Evolutionary conservation across 2,888 invertebrate species (phyloP), one percentile per base, ranked within the genome.

Genomic region (Orthosia incerta): DNA sequence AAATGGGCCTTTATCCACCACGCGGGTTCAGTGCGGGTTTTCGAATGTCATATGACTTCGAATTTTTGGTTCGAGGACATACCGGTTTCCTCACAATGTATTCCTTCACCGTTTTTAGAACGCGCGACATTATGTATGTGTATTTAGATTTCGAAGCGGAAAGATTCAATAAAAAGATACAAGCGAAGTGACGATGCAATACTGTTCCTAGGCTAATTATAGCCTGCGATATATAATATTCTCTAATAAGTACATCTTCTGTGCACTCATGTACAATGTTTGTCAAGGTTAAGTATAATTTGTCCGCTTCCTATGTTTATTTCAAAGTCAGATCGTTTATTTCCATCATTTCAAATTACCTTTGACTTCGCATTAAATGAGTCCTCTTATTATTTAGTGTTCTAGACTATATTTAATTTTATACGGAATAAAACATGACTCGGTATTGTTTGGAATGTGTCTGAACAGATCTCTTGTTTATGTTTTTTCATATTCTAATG

Each of bases 221-320:
- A 23, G 51, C 13, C 20, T 20, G 23, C n/a, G n/a, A 48, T 4
- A 39, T 18, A 23, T 72, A 46, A 23, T 45, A 20, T 64, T 46
- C 16, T n/a, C 7, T n/a, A 53, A 53, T 2, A 59, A 39, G n/a
- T 45, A 12, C 5, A 3, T 55, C 31, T 66, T 64, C 23, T 2
- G n/a, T 66, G 11, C 15, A 20, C 9, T 20, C 26, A 12, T 31
- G 31, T 66, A 48, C 31, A 76, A 48, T 65, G 46, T 48, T 65
- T 66, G 7, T 55, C 72, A 73, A 76, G 72, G 76, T 18, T 39
- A 48, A 2, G 23, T 48, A 53, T 65, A 55, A 73, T 76, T 73
- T 73, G 72, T 16, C 20, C 9, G 46, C 31, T 65, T 73, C 39
- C 31, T 48, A 51, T 51, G 13, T 48, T 48, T 11, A 0, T 15